These are phyloP conservation scores for Watsonalla cultraria DNA, from an alignment of 2,888 invertebrate genomes.

Conservation along the genomic window DNA sequence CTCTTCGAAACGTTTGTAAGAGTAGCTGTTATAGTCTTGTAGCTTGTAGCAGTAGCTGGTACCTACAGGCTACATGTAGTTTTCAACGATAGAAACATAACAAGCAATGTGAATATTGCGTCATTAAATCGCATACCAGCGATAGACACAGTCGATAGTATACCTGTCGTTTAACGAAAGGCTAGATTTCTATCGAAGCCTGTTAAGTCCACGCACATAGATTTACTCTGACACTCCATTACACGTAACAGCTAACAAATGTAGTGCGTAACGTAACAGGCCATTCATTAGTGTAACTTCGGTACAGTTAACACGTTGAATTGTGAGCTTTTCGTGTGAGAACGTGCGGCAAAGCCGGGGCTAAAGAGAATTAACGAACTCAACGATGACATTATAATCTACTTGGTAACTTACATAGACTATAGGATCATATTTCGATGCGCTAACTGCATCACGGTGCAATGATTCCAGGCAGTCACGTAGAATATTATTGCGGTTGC, in stretches of 20 bases:
- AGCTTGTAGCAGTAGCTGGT: too few species aligned
- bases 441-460: too few species aligned
- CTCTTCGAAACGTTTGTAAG: too few species aligned
- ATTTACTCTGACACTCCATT: slow-evolving; percentile 31
- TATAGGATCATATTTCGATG: too few species aligned
- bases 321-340: neutral
- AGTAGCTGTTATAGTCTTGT: too few species aligned
- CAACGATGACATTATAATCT: too few species aligned
- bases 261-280: slow-evolving; percentile 11
- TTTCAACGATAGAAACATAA: too few species aligned
- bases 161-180: slow-evolving; percentile 5
- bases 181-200: neutral
- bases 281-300: neutral
- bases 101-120: neutral
- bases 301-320: neutral
- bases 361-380: neutral
- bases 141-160: slow-evolving; percentile 2
- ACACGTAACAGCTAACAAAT: slow-evolving; percentile 7
- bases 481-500: too few species aligned
- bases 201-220: slow-evolving; percentile 12
- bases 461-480: too few species aligned
- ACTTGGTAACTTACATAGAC: too few species aligned
- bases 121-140: neutral
- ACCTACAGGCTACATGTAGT: too few species aligned
- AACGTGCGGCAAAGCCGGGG: neutral